Conservation (phyloP, 2,797 vertebrate species). For the Enteromius argenteus region DNA sequence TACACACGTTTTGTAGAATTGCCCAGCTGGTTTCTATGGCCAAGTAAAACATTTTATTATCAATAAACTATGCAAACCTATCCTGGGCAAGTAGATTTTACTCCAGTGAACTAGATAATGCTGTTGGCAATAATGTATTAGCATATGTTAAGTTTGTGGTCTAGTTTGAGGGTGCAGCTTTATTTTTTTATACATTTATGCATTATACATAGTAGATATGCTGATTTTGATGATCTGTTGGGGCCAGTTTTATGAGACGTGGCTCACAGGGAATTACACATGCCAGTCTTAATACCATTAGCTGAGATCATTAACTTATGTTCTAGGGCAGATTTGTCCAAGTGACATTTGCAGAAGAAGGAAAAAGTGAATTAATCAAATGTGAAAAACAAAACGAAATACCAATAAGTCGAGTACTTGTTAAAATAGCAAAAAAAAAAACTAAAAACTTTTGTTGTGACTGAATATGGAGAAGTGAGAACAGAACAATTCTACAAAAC, state of each 20-base stretch:
- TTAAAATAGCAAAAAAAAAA: neutral
- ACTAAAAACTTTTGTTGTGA: neutral
- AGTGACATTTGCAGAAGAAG: slow-evolving; percentile 32
- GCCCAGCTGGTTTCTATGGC: neutral
- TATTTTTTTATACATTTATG: neutral
- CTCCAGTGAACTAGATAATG: slow-evolving; percentile 9
- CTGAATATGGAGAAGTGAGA: neutral
- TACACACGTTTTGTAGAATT: neutral
- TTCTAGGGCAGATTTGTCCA: slow-evolving; percentile 13
- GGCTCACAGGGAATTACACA: neutral
- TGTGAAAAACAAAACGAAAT: neutral
- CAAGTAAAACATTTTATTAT: neutral
- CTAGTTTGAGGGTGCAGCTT: neutral
- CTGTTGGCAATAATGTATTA: neutral
- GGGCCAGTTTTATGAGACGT: neutral
- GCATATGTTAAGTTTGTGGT: slow-evolving; percentile 17
- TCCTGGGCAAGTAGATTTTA: neutral
- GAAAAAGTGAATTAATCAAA: slow-evolving; percentile 1
- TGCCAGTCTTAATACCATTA: neutral
- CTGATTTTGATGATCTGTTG: slow-evolving; percentile 14
- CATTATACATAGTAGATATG: neutral
- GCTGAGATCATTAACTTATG: slow-evolving; percentile 25
- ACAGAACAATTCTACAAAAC: neutral
- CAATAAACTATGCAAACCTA: neutral
- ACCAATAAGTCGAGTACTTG: neutral